These are phyloP conservation scores for Ornithoptera alexandrae DNA, from an alignment of 2,888 invertebrate genomes.

Conservation along the genomic window DNA sequence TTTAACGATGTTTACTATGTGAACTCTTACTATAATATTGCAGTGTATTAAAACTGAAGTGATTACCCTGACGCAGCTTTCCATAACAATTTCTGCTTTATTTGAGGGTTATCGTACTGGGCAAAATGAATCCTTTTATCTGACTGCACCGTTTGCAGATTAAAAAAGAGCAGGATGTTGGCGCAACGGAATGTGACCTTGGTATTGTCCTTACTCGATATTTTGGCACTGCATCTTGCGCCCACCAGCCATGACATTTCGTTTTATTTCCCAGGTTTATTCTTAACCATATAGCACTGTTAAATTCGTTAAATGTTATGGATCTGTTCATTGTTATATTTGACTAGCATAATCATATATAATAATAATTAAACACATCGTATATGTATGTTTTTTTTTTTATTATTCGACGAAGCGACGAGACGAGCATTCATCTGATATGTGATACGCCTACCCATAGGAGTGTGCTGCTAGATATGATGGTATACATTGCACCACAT, in stretches of 20 bases:
- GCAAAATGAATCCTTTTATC: slow-evolving; percentile 36
- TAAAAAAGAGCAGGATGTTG: slow-evolving; percentile 42
- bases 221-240: slow-evolving; percentile 52
- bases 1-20: background rate
- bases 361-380: background rate
- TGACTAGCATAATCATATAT: background rate
- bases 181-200: slow-evolving; percentile 62
- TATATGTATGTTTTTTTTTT: too few relatives aligned
- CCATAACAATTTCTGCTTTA: slow-evolving; percentile 2
- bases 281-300: slow-evolving; percentile 28
- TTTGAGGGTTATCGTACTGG: slow-evolving; percentile 4
- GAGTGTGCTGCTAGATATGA: too few relatives aligned
- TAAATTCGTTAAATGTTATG: slow-evolving; percentile 9
- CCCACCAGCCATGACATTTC: slow-evolving; percentile 61
- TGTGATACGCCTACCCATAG: too few relatives aligned
- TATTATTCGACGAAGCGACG: too few relatives aligned
- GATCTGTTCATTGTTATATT: background rate
- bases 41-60: background rate
- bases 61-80: slow-evolving; percentile 1
- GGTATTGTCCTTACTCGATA: slow-evolving; percentile 62
- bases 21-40: background rate
- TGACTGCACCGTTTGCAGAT: slow-evolving; percentile 48
- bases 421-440: too few relatives aligned
- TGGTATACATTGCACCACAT: too few relatives aligned
- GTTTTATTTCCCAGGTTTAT: slow-evolving; percentile 41